phyloP scores from a whole-genome alignment of 92 coral and sea anemone genomes.

The Epizoanthus scotinus region DNA sequence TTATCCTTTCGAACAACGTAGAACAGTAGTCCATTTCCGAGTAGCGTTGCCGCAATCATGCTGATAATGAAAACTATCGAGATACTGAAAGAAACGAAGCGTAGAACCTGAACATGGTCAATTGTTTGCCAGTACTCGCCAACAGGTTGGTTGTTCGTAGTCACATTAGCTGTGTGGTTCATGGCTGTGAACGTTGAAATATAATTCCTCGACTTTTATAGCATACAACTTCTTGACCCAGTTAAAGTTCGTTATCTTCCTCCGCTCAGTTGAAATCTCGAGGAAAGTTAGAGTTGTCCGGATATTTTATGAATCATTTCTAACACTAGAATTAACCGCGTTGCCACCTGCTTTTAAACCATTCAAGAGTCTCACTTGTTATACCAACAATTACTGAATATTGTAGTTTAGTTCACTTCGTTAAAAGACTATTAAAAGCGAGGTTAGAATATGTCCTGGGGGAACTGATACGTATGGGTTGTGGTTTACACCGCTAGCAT shows the following conservation, averaged over 20 bases:
- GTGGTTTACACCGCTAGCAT: too few species aligned
- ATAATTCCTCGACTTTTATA: neutral
- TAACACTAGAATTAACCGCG: neutral
- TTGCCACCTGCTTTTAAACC: neutral
- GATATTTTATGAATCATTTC: neutral
- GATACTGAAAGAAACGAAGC: constrained; percentile 1
- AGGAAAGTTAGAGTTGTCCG: neutral
- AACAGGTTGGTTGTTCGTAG: neutral
- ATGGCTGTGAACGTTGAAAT: neutral
- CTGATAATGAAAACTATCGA: constrained; percentile 3
- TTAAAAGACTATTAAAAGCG: too few species aligned
- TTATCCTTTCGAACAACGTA: constrained; percentile 69
- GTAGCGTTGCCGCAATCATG: constrained; percentile 16
- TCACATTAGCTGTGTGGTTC: neutral
- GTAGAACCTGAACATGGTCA: neutral
- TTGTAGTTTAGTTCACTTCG: too few species aligned
- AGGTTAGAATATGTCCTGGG: too few species aligned
- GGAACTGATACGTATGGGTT: too few species aligned
- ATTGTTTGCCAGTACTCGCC: neutral
- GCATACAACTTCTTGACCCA: neutral
- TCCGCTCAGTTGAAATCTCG: neutral
- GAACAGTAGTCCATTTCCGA: constrained; percentile 54
- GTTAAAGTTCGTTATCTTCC: neutral
- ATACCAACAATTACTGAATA: too few species aligned
- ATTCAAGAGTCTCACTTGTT: too few species aligned